Evolutionary conservation across 92 coral and sea anemone genomes (phyloP).

Genomic region (Diadumene lineata): DNA sequence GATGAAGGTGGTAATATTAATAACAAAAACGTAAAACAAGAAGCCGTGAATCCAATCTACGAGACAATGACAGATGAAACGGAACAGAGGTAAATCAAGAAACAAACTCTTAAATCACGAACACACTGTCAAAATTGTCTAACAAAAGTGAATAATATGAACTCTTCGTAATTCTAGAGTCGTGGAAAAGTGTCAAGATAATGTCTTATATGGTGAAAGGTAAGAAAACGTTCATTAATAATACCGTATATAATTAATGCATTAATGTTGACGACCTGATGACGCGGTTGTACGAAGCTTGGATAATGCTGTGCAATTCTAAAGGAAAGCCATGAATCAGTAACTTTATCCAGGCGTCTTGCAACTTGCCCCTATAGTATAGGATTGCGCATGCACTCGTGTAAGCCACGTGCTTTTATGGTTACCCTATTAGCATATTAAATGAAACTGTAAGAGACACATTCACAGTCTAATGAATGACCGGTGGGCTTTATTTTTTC

Average conservation of each 20-base stretch:
- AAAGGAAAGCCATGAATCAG: too few species aligned
- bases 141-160: too few species aligned
- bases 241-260: background rate
- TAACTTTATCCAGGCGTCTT: too few species aligned
- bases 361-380: too few species aligned
- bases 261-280: background rate
- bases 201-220: constrained; percentile 2
- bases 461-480: background rate
- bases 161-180: background rate
- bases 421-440: background rate
- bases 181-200: background rate
- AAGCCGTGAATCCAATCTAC: constrained; percentile 5
- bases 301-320: too few species aligned
- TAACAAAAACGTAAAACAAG: background rate
- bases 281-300: background rate
- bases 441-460: background rate
- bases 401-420: too few species aligned
- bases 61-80: background rate
- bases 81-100: background rate
- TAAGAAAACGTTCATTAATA: background rate
- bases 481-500: background rate
- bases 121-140: background rate
- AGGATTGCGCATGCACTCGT: too few species aligned
- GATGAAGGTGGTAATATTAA: background rate
- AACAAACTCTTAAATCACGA: background rate